These are phyloP conservation scores for Gymnocypris eckloni DNA, from an alignment of 2,797 vertebrate genomes.

Conservation along the genomic window DNA sequence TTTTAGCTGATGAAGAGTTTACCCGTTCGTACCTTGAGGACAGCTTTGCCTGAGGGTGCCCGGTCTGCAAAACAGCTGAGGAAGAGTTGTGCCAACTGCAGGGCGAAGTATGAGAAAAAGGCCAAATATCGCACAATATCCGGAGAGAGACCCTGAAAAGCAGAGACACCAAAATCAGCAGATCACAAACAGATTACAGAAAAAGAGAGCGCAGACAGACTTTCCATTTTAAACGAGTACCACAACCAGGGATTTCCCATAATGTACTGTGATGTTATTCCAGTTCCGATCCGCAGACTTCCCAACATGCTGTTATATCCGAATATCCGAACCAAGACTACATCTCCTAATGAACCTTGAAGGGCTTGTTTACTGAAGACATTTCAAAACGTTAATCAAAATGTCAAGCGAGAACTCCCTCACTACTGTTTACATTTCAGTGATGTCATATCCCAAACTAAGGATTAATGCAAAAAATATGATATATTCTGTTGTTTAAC, in stretches of 20 bases:
- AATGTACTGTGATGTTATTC: conserved; percentile 41
- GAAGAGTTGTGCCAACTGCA: conserved; percentile 85
- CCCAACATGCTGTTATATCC: conserved; percentile 35
- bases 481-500: conserved; percentile 9
- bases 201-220: conserved; percentile 9
- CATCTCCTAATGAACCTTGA: conserved; percentile 1
- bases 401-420: neutral
- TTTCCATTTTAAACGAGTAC: conserved; percentile 26
- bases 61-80: conserved; percentile 89
- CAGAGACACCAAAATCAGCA: conserved; percentile 47
- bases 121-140: conserved; percentile 82
- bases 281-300: conserved; percentile 44
- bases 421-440: neutral
- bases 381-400: neutral
- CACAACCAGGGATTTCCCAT: conserved; percentile 54
- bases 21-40: conserved; percentile 76
- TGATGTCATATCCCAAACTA: neutral
- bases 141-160: conserved; percentile 80
- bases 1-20: conserved; percentile 13
- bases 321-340: neutral
- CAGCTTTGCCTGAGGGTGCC: conserved; percentile 80
- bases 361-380: neutral
- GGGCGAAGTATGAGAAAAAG: conserved; percentile 83
- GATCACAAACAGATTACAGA: conserved; percentile 22
- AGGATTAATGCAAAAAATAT: conserved; percentile 12